Evolutionary conservation across 1,140 invertebrate species (phyloP).

Genomic region (Watersipora subatra): DNA sequence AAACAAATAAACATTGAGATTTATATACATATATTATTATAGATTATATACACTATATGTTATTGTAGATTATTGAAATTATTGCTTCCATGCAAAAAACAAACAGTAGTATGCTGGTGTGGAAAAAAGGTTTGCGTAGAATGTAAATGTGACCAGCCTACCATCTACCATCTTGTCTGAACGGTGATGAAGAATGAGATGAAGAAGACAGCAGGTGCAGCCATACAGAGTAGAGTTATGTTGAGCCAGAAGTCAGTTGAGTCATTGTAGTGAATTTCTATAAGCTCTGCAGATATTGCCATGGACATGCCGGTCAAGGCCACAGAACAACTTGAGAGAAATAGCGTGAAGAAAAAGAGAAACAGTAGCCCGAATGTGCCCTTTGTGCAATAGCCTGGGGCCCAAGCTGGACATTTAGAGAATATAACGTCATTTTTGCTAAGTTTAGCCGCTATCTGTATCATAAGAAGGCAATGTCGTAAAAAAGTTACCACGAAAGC

Average conservation of each 20-base stretch:
- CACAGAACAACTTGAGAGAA: background rate
- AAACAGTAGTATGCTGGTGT: too few species aligned
- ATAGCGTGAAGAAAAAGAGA: background rate
- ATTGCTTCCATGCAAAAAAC: too few species aligned
- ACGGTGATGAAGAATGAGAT: background rate
- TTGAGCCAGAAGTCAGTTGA: too few species aligned
- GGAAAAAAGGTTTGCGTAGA: too few species aligned
- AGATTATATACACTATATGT: too few species aligned
- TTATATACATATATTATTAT: too few species aligned
- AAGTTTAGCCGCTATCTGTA: background rate
- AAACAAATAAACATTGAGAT: too few species aligned
- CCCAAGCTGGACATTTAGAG: background rate
- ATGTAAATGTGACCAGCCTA: too few species aligned
- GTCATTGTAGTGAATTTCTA: background rate
- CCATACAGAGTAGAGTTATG: background rate
- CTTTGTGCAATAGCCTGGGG: background rate
- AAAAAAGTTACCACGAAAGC: background rate
- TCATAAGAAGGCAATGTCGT: background rate
- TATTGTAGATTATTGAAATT: too few species aligned
- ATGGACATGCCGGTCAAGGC: conserved; percentile 8
- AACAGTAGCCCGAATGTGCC: background rate
- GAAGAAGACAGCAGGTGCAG: background rate
- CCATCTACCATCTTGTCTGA: background rate
- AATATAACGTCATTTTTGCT: background rate
- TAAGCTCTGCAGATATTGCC: conserved; percentile 12